Evolutionary conservation across 2,888 invertebrate genomes (phyloP), one percentile per base, ranked within the genome.

Genomic region (Polydrusus tereticollis): DNA sequence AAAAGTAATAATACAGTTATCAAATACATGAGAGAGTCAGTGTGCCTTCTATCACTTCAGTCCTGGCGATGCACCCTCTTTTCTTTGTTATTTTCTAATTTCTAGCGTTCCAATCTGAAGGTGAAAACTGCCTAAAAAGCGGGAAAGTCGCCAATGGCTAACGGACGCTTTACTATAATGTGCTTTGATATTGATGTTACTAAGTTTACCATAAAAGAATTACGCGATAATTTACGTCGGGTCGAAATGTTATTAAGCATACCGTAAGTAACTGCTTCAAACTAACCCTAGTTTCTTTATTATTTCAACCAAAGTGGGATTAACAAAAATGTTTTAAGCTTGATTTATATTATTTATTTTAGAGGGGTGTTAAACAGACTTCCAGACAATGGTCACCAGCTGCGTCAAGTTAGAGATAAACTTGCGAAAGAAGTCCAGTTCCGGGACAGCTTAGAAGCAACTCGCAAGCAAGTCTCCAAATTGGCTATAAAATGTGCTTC

Each of bases 211-310:
- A 10, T 63, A 8, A 14, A 33, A 29, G 69, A 50, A 41, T 20
- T 69, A 16, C 55, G 63, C 16, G 57, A 62, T 10, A 45, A 57
- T 6, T 38, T 69, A 52, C 14, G 21, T 20, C 69, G 69, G 6
- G 45, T 69, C 26, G 18, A 14, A n/a, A 18, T 43, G 12, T 36
- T 69, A n/a, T 33, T 69, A 14, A 45, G 23, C 21, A 55, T 58
- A 23, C 52, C 57, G 69, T 69, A 63, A 69, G 63, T 68, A 55
- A n/a, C n/a, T n/a, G n/a, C n/a, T n/a, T n/a, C n/a, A n/a, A n/a
- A n/a, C n/a, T n/a, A n/a, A n/a, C n/a, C n/a, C n/a, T n/a, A n/a
- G n/a, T n/a, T n/a, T n/a, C n/a, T n/a, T n/a, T n/a, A n/a, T n/a
- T n/a, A n/a, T n/a, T n/a, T n/a, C n/a, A n/a, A n/a, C n/a, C n/a